phyloP scores from a whole-genome alignment of 2,888 invertebrate genomes.

The Cataglyphis rosenhaueri region DNA sequence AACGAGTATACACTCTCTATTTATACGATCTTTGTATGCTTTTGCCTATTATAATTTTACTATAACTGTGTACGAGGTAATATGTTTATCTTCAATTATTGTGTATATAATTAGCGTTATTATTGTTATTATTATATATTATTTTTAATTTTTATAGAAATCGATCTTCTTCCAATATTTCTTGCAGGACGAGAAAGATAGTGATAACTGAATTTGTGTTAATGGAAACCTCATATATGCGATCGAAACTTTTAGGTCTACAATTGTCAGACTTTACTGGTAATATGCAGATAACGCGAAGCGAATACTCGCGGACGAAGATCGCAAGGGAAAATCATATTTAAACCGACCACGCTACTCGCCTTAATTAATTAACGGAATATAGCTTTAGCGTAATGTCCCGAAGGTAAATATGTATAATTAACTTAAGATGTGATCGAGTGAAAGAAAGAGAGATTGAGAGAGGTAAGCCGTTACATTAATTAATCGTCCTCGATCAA shows the following conservation, averaged over 20 bases:
- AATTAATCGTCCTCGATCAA: constrained; percentile 60
- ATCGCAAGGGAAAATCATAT: constrained; percentile 64
- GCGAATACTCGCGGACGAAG: constrained; percentile 59
- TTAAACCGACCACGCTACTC: constrained; percentile 76
- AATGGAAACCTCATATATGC: constrained; percentile 14
- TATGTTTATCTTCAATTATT: background rate
- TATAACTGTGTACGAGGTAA: background rate
- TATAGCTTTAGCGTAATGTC: constrained; percentile 70
- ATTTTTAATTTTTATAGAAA: constrained; percentile 3
- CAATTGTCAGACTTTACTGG: constrained; percentile 18
- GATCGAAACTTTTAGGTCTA: constrained; percentile 18
- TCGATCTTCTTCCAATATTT: background rate
- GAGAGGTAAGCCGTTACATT: constrained; percentile 48
- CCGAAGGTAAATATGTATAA: constrained; percentile 65
- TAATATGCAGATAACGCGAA: background rate
- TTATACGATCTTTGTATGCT: background rate
- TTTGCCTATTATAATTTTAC: background rate
- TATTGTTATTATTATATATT: background rate
- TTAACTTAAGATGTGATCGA: constrained; percentile 60
- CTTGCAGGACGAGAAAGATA: background rate
- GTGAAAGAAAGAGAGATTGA: constrained; percentile 37
- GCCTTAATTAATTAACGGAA: constrained; percentile 76
- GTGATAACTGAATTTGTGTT: constrained; percentile 15
- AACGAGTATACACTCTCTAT: constrained; percentile 37
- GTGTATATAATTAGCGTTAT: background rate